A percentile compares a stretch with the other conserved stretches of the same genome.
Conservation (phyloP, 2,113 vertebrate genomes). For the Cariama cristata region DNA sequence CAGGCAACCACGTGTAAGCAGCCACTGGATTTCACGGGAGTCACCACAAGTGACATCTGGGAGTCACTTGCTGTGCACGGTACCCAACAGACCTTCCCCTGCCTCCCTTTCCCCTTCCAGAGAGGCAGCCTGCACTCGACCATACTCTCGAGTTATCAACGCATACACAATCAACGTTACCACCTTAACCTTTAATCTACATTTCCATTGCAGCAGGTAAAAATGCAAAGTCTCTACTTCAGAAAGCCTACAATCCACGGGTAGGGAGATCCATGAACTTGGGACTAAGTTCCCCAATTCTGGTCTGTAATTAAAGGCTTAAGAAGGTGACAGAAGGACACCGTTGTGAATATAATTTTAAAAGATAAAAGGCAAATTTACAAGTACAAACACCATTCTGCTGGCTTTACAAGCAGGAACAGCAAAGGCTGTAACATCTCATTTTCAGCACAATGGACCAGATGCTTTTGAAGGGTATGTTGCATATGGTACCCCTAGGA, state of each 20-base stretch:
- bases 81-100: not conserved
- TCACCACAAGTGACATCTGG: not conserved
- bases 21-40: not conserved
- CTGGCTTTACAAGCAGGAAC: not conserved
- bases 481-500: not conserved
- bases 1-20: not conserved
- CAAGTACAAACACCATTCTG: not conserved
- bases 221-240: not conserved
- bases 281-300: not conserved
- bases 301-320: rapidly evolving
- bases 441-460: not conserved
- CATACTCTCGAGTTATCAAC: rapidly evolving
- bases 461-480: not conserved
- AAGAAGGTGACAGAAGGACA: not conserved
- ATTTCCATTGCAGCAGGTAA: not conserved
- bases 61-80: rapidly evolving
- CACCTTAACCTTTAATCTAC: not conserved
- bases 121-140: not conserved
- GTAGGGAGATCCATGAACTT: not conserved
- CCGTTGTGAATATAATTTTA: not conserved
- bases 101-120: not conserved
- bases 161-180: too few species aligned
- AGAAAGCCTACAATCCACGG: not conserved
- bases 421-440: not conserved
- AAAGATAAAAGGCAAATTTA: not conserved